Base-by-base conservation (phyloP, 1,140 invertebrate species). In the Drosophila pandora region DNA sequence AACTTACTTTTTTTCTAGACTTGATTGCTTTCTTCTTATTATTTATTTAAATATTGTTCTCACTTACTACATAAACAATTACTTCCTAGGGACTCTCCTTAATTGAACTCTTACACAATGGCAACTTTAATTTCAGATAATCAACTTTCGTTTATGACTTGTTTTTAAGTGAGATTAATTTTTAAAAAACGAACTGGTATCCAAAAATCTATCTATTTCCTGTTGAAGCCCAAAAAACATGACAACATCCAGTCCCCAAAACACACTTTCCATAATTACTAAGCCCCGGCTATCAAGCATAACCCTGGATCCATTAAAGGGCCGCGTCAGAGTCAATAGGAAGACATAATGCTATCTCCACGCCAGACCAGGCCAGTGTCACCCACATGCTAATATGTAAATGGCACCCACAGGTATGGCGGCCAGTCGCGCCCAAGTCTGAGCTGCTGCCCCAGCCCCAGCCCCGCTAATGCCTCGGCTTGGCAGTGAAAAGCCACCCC, bases 341-440 rank as follows among this genome's bases (percentile, higher is more conserved):
- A 53, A 81, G 63, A 77, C 47, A 69, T 49, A 68, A 32, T 43
- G 28, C 58, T 2, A 22, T 21, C 34, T 50, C n/a, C n/a, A 7
- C 32, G n/a, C 9, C 41, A n/a, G 2, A 1, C 47, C n/a, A 12
- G 2, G 5, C 47, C n/a, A 12, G 12, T 17, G 10, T 3, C n/a
- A 12, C 17, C 45, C 45, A 23, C 7, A 41, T 49, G 65, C 17
- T 57, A 75, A 67, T 72, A 81, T 73, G 77, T 52, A 62, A 85
- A 80, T 69, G 80, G 79, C 50, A 58, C 61, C 30, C 55, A 53
- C 68, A 87, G 73, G 68, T 85, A 77, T 80, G 73, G 80, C 76
- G 76, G 85, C 39, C 48, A 55, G 43, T 49, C 50, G 56, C 28
- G 32, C 55, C 9, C 9, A 37, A 28, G 23, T 52, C 34, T 41